Evolutionary conservation across 2,113 vertebrate species (phyloP), one percentile per base, ranked within the genome.

Genomic region (Lathamus discolor): DNA sequence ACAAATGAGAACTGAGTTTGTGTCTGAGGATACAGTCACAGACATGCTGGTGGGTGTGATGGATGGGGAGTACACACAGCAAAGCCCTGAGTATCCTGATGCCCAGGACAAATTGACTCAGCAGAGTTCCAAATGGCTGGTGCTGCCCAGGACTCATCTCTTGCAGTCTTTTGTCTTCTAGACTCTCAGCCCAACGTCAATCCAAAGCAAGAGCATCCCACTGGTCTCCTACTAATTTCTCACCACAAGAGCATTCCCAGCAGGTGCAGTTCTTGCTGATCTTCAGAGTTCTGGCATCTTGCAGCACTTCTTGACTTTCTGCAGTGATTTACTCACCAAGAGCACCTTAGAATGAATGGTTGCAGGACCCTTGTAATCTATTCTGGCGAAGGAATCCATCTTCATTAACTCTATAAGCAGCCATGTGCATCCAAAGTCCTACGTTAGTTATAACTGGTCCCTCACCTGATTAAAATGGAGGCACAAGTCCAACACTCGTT

Each of bases 351-450:
- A 37, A 18, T 18, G 63, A 77, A 51, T 11, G 82, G n/a, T 3
- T 85, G 75, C 49, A 78, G 59, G 85, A 88, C 75, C 75, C 17
- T 67, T 70, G 59, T 77, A 77, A 81, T 93, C 77, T 93, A n/a
- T 90, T 94, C 69, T 51, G 43, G 39, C 79, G 24, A 78, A 69
- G 55, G 39, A 88, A 93, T 96, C 75, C 49, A 81, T 96, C 95
- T 95, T 96, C 92, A 78, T 96, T 95, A 94, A 41, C 57, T 88
- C 64, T 75, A 35, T 37, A 22, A 79, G 77, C 86, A 94, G 76
- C 57, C 61, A 39, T 46, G 61, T 39, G 90, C 55, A 88, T 79
- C 95, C 61, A 4, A 64, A 78, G 59, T 37, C 64, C 76, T 90
- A 10, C 5, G 0, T 90, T 86, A 86, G 78, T 92, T 94, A 93